Evolutionary conservation across 2,888 invertebrate species (phyloP).

Genomic region (Sinotaia quadrata): DNA sequence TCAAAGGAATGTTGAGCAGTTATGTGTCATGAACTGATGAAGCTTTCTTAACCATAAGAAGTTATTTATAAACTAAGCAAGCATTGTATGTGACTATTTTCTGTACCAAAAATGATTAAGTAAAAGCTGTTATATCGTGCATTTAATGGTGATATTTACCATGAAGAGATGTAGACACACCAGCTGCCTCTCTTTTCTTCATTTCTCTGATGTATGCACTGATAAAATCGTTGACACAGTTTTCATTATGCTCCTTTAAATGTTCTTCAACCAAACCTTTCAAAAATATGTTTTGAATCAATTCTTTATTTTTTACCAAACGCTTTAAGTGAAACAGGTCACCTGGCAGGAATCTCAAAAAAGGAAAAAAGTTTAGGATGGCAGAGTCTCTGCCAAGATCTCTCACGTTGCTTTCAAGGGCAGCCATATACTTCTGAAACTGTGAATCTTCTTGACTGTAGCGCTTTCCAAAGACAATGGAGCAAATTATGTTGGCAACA

Average conservation of each 20-base stretch:
- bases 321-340: conserved; percentile 40
- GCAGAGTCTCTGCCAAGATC: not conserved
- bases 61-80: too few species aligned
- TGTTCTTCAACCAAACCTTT: conserved; percentile 32
- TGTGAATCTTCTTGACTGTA: conserved; percentile 34
- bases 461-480: conserved; percentile 29
- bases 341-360: conserved; percentile 42
- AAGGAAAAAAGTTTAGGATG: conserved; percentile 32
- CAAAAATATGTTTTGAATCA: conserved; percentile 16
- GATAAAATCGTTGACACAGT: conserved; percentile 44
- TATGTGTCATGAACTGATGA: too few species aligned
- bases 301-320: conserved; percentile 18
- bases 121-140: too few species aligned
- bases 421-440: conserved; percentile 24
- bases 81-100: too few species aligned
- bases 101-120: too few species aligned
- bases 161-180: conserved; percentile 25
- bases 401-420: conserved; percentile 18
- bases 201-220: conserved; percentile 43
- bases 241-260: conserved; percentile 33
- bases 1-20: too few species aligned
- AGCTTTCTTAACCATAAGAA: too few species aligned
- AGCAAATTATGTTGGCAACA: conserved; percentile 29
- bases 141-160: conserved; percentile 29
- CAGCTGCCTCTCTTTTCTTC: conserved; percentile 27